Evolutionary conservation across 2,113 vertebrate genomes (phyloP).

Genomic region (Pelusios castaneus): DNA sequence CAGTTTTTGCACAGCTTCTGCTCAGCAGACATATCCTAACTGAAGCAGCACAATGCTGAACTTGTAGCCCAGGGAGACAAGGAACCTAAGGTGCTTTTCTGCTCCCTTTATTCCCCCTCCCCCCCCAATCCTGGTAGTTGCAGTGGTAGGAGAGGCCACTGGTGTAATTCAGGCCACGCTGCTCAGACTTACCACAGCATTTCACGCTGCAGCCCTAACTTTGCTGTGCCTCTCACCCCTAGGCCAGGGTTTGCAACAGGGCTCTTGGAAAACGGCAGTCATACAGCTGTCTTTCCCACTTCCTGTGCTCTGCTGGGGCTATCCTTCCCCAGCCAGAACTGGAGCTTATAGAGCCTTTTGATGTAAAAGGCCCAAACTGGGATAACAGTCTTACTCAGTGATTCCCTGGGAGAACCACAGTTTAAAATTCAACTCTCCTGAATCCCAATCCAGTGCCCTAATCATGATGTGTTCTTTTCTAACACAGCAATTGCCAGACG

Average conservation of each 20-base stretch:
- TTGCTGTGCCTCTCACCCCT: neutral
- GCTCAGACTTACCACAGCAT: neutral
- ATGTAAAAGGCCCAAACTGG: neutral
- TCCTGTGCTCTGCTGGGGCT: neutral
- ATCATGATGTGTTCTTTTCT: neutral
- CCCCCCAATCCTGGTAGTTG: neutral
- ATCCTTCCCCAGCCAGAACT: neutral
- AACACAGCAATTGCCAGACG: neutral
- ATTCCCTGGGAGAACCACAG: neutral
- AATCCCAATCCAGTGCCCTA: neutral
- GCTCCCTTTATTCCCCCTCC: neutral
- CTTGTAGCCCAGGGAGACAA: no score
- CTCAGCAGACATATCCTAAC: neutral
- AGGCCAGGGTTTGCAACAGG: neutral
- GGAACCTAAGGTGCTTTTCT: no score
- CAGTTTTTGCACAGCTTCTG: neutral
- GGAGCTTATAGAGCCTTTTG: neutral
- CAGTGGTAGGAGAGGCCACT: neutral
- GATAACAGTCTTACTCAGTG: neutral
- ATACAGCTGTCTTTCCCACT: neutral
- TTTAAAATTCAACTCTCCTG: no score
- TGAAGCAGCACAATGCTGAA: no score
- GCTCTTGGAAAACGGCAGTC: neutral
- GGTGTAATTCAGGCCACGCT: neutral
- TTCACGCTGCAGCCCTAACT: neutral